These are phyloP conservation scores for Brienomyrus brachyistius DNA, from an alignment of 2,113 vertebrate genomes.

Conservation along the genomic window DNA sequence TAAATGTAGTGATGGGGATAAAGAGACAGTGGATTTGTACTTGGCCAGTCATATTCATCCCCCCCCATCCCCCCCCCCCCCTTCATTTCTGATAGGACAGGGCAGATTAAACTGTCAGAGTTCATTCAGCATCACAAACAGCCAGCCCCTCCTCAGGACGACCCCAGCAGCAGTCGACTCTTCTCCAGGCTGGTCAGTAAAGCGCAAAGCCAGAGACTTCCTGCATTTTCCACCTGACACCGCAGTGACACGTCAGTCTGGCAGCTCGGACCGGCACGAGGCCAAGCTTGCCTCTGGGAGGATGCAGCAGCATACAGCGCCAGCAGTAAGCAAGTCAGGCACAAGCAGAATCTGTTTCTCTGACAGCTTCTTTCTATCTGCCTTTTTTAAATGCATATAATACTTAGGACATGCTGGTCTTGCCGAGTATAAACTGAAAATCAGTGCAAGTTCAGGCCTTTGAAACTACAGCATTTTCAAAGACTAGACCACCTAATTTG, in stretches of 20 bases:
- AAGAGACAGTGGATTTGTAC: background rate
- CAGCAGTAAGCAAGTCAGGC: background rate
- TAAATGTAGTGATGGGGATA: background rate
- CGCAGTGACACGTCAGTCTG: background rate
- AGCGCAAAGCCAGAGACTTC: background rate
- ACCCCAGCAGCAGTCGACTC: background rate
- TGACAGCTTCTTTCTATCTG: background rate
- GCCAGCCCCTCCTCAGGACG: background rate
- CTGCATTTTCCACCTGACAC: background rate
- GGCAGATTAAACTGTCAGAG: conserved; percentile 17
- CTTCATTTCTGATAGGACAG: background rate
- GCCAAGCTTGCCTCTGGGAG: background rate
- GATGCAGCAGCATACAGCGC: background rate
- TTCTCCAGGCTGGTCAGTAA: background rate
- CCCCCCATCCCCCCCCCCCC: background rate
- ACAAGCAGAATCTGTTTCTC: background rate
- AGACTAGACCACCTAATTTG: background rate
- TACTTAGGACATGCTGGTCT: background rate
- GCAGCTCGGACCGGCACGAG: background rate
- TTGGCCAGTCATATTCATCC: background rate
- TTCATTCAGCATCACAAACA: background rate
- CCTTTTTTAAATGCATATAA: background rate
- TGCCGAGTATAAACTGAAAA: background rate
- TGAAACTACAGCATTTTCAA: background rate
- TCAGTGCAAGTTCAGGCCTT: background rate